Conservation (phyloP, 2,113 vertebrate genomes). For the Sander lucioperca region DNA sequence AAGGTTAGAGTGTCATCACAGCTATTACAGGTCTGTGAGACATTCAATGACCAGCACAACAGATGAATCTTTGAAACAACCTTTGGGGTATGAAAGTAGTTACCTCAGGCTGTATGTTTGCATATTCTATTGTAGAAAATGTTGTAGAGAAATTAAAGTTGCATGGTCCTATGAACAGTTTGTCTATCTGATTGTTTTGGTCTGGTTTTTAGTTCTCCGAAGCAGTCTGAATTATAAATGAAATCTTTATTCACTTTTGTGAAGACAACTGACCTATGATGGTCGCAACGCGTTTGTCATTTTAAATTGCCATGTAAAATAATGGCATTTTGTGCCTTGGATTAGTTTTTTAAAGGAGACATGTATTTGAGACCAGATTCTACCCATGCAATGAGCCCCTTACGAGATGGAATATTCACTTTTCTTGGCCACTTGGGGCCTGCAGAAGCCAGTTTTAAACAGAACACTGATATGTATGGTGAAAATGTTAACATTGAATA, state of each 20-base stretch:
- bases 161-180: neutral
- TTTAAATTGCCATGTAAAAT: too few species aligned
- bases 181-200: neutral
- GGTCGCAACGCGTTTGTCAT: too few species aligned
- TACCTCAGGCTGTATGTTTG: neutral
- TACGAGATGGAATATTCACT: too few species aligned
- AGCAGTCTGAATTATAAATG: neutral
- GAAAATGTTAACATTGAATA: neutral
- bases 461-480: neutral
- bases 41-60: conserved; percentile 47
- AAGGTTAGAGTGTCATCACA: conserved; percentile 82
- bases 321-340: too few species aligned
- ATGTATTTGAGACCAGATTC: too few species aligned
- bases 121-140: neutral
- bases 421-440: neutral
- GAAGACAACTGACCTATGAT: too few species aligned
- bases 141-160: neutral
- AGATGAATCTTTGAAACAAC: conserved; percentile 38
- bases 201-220: neutral
- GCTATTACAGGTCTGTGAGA: conserved; percentile 53
- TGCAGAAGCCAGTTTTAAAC: neutral
- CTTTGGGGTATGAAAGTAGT: conserved; percentile 5
- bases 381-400: too few species aligned
- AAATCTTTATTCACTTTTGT: neutral
- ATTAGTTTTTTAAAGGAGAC: too few species aligned